phyloP scores from a whole-genome alignment of 2,888 invertebrate species.

The Margaritifera margaritifera region DNA sequence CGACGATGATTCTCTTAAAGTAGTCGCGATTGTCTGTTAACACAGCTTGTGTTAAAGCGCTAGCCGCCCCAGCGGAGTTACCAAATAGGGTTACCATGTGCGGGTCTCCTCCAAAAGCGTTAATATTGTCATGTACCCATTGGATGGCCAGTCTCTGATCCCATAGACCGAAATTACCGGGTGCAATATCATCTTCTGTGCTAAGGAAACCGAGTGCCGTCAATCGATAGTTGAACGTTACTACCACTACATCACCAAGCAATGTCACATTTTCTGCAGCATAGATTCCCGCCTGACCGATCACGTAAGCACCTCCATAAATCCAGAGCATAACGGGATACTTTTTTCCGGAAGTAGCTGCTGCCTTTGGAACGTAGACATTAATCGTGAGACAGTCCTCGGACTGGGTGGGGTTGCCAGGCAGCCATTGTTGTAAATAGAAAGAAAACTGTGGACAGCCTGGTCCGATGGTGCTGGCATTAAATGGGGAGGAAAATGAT shows the following conservation, averaged over 20 bases:
- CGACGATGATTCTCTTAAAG: slow-evolving; percentile 86
- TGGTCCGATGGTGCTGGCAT: slow-evolving; percentile 34
- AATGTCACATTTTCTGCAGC: slow-evolving; percentile 40
- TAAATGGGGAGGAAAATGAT: slow-evolving; percentile 17
- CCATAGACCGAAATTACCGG: slow-evolving; percentile 82
- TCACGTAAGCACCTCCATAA: slow-evolving; percentile 42
- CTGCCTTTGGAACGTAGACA: slow-evolving; percentile 39
- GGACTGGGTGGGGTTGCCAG: slow-evolving; percentile 30
- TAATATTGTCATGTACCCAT: slow-evolving; percentile 70
- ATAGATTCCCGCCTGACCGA: slow-evolving; percentile 42
- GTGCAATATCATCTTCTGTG: slow-evolving; percentile 37
- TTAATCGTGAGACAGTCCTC: slow-evolving; percentile 56
- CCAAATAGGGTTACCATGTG: slow-evolving; percentile 94
- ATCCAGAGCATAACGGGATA: slow-evolving; percentile 44
- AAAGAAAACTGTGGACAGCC: slow-evolving; percentile 38
- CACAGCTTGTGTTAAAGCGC: slow-evolving; percentile 83
- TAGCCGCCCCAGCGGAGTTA: slow-evolving; percentile 95
- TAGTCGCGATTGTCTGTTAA: slow-evolving; percentile 90
- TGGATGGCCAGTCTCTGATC: slow-evolving; percentile 91
- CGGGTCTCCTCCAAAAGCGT: slow-evolving; percentile 81
- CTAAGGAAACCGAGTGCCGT: slow-evolving; percentile 55
- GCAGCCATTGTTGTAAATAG: slow-evolving; percentile 35
- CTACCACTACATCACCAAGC: slow-evolving; percentile 39
- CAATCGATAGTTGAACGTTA: slow-evolving; percentile 53
- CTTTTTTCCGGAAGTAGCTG: neutral